phyloP scores from a whole-genome alignment of 2,113 vertebrate genomes.

The Callorhinus ursinus region DNA sequence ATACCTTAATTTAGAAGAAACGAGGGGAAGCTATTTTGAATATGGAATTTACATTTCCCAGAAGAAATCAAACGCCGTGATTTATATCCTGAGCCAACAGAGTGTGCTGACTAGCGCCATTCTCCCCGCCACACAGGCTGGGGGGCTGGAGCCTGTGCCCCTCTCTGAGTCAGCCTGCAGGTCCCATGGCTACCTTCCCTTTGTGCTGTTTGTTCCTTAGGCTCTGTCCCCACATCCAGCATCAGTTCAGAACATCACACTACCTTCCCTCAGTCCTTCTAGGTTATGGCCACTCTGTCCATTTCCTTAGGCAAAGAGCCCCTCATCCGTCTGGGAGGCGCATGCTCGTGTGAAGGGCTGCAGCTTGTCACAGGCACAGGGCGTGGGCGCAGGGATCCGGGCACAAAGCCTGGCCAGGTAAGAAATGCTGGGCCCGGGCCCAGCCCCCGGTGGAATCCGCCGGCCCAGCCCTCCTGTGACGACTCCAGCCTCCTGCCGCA shows the following conservation, averaged over 20 bases:
- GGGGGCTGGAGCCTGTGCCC: rapidly evolving
- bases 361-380: neutral
- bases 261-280: neutral
- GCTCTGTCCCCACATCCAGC: neutral
- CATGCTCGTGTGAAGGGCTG: rapidly evolving
- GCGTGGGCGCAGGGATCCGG: rapidly evolving
- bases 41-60: no score
- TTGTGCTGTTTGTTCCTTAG: rapidly evolving
- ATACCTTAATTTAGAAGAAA: neutral
- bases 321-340: neutral
- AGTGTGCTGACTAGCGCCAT: rapidly evolving
- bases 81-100: rapidly evolving
- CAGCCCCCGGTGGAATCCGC: neutral
- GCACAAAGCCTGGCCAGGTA: no score
- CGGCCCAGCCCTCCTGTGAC: no score
- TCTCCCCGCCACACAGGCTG: rapidly evolving
- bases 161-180: rapidly evolving
- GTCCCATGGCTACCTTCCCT: rapidly evolving
- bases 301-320: neutral
- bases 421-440: rapidly evolving
- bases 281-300: rapidly evolving
- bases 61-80: neutral
- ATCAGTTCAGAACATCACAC: neutral
- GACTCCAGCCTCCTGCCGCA: neutral
- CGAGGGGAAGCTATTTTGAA: neutral